Evolutionary conservation across 1,140 invertebrate species (phyloP).

Genomic region (Neodiprion lecontei): DNA sequence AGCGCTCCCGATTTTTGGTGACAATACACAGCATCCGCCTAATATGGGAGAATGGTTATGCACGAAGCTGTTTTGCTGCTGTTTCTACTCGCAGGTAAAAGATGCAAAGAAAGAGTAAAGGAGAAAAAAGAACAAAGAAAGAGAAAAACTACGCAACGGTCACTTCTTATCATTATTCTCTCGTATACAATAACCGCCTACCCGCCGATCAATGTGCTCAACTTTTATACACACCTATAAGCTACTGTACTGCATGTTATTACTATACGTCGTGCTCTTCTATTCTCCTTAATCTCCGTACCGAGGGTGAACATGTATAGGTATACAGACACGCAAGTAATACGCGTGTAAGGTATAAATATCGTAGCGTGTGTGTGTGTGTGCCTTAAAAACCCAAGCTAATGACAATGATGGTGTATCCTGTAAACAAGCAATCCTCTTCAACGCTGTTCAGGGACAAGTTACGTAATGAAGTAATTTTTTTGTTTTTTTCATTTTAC

Average conservation of each 20-base stretch:
- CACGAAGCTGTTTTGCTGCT: constrained; percentile 44
- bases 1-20: not conserved
- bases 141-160: not conserved
- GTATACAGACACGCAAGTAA: not conserved
- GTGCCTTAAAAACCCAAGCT: not conserved
- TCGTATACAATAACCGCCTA: constrained; percentile 20
- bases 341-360: not conserved
- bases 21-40: constrained; percentile 27
- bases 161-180: constrained; percentile 2
- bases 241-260: too few relatives aligned
- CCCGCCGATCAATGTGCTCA: constrained; percentile 30
- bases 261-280: not conserved
- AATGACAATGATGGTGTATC: not conserved
- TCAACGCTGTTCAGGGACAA: not conserved
- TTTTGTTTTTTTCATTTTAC: not conserved
- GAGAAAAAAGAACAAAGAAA: not conserved
- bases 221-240: too few relatives aligned
- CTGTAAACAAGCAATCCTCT: not conserved
- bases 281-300: constrained; percentile 9
- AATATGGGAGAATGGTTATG: constrained; percentile 54
- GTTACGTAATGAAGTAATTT: not conserved
- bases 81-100: constrained; percentile 48
- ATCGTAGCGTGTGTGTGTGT: not conserved
- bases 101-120: not conserved
- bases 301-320: not conserved